Conservation (phyloP, 1,140 invertebrate species). For the Hycleus phaleratus region DNA sequence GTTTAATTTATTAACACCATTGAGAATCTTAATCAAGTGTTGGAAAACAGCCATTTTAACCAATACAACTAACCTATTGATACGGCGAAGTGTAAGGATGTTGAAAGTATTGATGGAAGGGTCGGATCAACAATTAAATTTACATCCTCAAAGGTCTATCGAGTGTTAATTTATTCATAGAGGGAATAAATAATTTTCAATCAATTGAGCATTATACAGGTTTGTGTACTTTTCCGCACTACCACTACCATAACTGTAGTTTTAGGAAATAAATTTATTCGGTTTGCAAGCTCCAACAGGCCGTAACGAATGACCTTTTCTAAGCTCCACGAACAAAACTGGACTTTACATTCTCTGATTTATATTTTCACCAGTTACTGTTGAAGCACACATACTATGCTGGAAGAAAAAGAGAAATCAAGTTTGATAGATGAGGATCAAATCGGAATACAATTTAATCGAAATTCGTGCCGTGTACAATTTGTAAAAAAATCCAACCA, state of each 20-base stretch:
- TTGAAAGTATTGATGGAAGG: too few relatives aligned
- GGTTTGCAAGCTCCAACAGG: constrained; percentile 11
- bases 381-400: neutral
- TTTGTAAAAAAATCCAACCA: neutral
- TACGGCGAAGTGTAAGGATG: too few relatives aligned
- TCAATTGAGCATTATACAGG: neutral
- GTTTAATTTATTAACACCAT: too few relatives aligned
- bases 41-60: too few relatives aligned
- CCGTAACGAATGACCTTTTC: constrained; percentile 18
- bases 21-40: too few relatives aligned
- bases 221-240: constrained; percentile 5
- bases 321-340: constrained; percentile 17
- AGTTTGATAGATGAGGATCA: constrained; percentile 1
- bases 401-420: neutral
- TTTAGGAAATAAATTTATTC: constrained; percentile 15
- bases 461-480: neutral
- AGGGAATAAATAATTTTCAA: too few relatives aligned
- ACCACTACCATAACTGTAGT: too few relatives aligned
- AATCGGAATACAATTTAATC: constrained; percentile 1
- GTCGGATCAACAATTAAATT: too few relatives aligned
- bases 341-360: constrained; percentile 19
- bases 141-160: too few relatives aligned
- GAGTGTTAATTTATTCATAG: too few relatives aligned
- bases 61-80: too few relatives aligned
- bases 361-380: constrained; percentile 17